Percentiles rank a stretch among this genome's conserved stretches.
These are phyloP conservation scores for Cardinalis cardinalis DNA, from an alignment of 2,113 vertebrate species.

Conservation along the genomic window DNA sequence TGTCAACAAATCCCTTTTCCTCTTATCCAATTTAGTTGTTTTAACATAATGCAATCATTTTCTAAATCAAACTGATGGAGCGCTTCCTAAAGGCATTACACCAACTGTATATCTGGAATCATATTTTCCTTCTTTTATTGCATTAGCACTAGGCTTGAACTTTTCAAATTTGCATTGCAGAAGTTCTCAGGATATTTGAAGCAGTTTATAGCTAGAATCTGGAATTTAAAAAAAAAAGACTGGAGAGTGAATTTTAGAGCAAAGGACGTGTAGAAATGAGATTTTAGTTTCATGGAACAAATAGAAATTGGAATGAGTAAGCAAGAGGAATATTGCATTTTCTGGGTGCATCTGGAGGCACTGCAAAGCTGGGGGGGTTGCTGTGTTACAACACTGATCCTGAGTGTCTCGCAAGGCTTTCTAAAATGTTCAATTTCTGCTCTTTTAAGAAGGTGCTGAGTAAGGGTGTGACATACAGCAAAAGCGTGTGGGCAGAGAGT, in stretches of 20 bases:
- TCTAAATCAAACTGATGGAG: constrained; percentile 63
- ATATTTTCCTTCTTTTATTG: constrained; percentile 58
- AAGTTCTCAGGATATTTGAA: constrained; percentile 33
- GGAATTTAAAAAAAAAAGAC: background rate
- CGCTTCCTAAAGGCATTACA: constrained; percentile 56
- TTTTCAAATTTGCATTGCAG: constrained; percentile 51
- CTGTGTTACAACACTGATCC: background rate
- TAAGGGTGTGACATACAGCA: background rate
- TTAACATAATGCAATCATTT: constrained; percentile 63
- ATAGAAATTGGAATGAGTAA: background rate
- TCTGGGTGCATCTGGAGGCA: background rate
- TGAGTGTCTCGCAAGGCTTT: background rate
- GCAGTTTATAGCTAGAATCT: background rate
- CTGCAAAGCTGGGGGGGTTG: rapidly evolving
- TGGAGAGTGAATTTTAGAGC: background rate
- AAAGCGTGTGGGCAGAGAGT: background rate
- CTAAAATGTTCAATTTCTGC: background rate
- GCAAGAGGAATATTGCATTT: background rate
- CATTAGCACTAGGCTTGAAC: constrained; percentile 59
- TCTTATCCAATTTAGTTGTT: constrained; percentile 56
- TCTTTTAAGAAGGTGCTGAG: background rate
- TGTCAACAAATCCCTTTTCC: constrained; percentile 36
- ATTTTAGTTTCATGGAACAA: background rate
- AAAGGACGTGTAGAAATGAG: background rate
- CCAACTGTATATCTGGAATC: constrained; percentile 57